Evolutionary conservation across 2,888 invertebrate species (phyloP), one percentile per base, ranked within the genome.

Genomic region (Lottia gigantea): DNA sequence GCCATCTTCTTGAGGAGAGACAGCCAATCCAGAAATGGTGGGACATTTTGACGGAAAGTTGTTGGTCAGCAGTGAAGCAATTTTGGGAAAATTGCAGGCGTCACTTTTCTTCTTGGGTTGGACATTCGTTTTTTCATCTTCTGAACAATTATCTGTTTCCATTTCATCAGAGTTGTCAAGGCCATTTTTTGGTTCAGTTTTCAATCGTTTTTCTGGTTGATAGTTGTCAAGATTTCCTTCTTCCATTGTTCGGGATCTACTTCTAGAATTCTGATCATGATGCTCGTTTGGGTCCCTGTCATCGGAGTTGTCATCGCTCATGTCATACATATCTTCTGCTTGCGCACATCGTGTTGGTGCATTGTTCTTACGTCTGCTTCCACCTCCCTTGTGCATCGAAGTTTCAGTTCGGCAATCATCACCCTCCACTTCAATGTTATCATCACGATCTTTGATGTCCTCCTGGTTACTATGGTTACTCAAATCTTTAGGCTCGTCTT

Each of bases 321-420:
- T 72, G 19, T 71, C 77, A 55, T 71, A 77, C 63, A 72, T 74
- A 45, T 83, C 82, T 16, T 76, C 78, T 47, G 81, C 81, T 69
- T 82, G 85, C 49, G 86, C 82, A 75, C 82, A 85, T 19, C 86
- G 72, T 16, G 84, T 86, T 11, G 87, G 87, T 31, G 80, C 80
- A 47, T 82, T 82, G 71, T 83, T 85, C 75, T 87, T 87, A 66
- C 87, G 72, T 40, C 84, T 72, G 69, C 81, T 85, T 45, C 80
- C 77, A 4, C 79, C 76, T 40, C 81, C 72, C 14, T 76, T 78
- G 1, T 19, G 19, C 55, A 55, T 55, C n/a, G 67, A 66, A 11
- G 23, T 55, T 55, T 55, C 55, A 11, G 65, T 70, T 70, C 19
- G 55, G 45, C 70, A 70, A 45, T 67, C 74, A 25, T 77, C 75